Conservation (phyloP, 2,797 vertebrate species). For the Selene dorsalis region DNA sequence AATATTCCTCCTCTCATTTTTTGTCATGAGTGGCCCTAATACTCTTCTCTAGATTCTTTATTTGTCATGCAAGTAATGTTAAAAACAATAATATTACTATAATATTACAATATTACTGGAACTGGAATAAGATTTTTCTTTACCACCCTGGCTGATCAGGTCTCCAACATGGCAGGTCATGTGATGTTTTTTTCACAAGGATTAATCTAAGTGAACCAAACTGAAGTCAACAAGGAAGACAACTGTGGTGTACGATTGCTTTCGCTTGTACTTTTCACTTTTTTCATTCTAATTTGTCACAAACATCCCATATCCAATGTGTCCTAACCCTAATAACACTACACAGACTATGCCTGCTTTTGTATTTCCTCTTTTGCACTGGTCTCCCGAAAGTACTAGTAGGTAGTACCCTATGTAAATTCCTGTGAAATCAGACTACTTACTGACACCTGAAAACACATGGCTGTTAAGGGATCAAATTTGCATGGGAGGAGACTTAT, state of each 20-base stretch:
- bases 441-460: constrained; percentile 40
- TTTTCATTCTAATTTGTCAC: background rate
- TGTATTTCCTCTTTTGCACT: constrained; percentile 9
- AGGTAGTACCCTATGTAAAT: constrained; percentile 59
- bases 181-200: background rate
- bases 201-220: constrained; percentile 17
- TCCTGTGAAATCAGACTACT: constrained; percentile 19
- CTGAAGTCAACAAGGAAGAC: background rate
- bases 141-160: no score
- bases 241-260: background rate
- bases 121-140: background rate
- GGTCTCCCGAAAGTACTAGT: constrained; percentile 5
- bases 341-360: background rate
- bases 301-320: background rate
- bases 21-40: no score
- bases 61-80: no score
- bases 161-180: no score
- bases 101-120: background rate
- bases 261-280: background rate
- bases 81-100: background rate
- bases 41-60: no score
- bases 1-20: no score
- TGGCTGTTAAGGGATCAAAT: constrained; percentile 49
- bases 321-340: background rate
- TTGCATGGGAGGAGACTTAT: constrained; percentile 68